These are phyloP conservation scores for Asarcornis scutulata DNA, from an alignment of 2,113 vertebrate genomes.

Conservation along the genomic window DNA sequence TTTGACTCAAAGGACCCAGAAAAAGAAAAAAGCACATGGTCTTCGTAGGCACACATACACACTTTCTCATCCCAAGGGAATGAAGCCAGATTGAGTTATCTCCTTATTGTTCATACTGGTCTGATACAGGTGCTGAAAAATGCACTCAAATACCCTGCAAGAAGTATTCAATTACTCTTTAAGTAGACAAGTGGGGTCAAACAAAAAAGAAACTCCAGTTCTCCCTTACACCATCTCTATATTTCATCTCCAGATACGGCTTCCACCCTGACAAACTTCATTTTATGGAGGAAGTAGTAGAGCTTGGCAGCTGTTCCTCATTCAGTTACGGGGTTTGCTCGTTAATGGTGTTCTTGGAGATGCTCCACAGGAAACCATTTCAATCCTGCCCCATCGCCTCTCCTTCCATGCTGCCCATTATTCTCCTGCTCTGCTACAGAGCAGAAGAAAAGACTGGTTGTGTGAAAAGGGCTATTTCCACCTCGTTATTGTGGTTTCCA, in stretches of 20 bases:
- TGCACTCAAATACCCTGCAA: background rate
- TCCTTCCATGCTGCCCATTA: background rate
- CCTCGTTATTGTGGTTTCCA: background rate
- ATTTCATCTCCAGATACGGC: background rate
- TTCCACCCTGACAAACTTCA: background rate
- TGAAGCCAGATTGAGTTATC: background rate
- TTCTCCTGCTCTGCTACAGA: background rate
- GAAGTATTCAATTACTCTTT: background rate
- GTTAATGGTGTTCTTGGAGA: background rate
- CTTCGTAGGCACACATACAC: background rate
- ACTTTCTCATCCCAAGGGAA: background rate
- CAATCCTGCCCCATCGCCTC: background rate
- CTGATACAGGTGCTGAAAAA: background rate
- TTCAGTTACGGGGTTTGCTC: background rate
- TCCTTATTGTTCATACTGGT: background rate
- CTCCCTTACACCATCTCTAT: background rate
- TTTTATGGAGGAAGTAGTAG: background rate
- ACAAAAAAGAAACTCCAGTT: background rate
- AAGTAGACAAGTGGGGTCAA: background rate
- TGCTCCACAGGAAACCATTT: background rate
- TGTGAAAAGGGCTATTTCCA: background rate
- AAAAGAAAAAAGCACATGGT: background rate
- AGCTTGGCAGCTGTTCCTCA: background rate
- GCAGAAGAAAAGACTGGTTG: background rate
- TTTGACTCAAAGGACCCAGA: constrained; percentile 28